Base-by-base conservation (phyloP, 2,113 vertebrate species). In the Carlito syrichta region DNA sequence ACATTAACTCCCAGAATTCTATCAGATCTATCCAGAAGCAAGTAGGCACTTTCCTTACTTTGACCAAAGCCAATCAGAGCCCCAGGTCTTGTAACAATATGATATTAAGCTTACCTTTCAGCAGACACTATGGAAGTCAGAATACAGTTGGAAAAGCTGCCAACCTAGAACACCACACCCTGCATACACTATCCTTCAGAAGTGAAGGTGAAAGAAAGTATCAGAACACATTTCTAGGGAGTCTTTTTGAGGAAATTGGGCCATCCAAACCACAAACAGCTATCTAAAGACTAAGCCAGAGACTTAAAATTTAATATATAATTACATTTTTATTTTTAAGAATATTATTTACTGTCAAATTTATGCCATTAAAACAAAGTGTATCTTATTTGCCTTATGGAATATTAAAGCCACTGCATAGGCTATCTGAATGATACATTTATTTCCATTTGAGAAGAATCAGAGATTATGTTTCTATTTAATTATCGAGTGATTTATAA, bases 371-470 rank as follows among this genome's bases (percentile, higher is more conserved):
- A n/a, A 79, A 71, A 32, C 88, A 84, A 93, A 20, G 0, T 25
- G 1, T 17, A 52, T 58, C 45, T 85, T 78, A 30, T 45, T 58
- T 38, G 12, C 6, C 76, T 81, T 84, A 25, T 79, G 45, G 38
- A 40, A 81, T 74, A 52, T 1, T 48, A 52, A 90, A 30, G 4
- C 2, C 58, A 91, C 19, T 88, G 45, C 54, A 43, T 7, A n/a
- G 16, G 69, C 90, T n/a, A 63, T 68, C 74, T 32, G 9, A 48
- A 4, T n/a, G 13, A 85, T 63, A 76, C 1, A 5, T 56, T 78
- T 76, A 77, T 40, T 63, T 38, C 23, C 76, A 71, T 23, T 86
- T 96, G 52, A 71, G 74, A 27, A 89, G 43, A 95, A 60, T 54
- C 19, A 63, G 27, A 87, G 45, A 25, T 17, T 38, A 45, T n/a